Percentiles rank a stretch among this genome's conserved stretches.
phyloP scores from a whole-genome alignment of 2,113 vertebrate genomes.

The Vimba vimba region DNA sequence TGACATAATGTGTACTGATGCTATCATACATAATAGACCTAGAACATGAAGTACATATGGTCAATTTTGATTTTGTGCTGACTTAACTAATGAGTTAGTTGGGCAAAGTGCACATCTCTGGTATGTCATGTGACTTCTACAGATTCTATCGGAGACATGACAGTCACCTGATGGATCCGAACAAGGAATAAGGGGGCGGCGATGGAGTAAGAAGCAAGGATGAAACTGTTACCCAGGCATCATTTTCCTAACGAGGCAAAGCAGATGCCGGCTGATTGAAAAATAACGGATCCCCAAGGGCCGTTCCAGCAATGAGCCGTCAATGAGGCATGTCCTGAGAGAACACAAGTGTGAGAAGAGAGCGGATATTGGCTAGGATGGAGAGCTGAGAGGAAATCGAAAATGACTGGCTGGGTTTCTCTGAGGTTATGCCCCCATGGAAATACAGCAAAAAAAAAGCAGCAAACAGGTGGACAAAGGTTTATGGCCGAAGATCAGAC shows the following conservation, averaged over 20 bases:
- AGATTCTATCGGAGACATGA: constrained; percentile 28
- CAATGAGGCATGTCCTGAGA: constrained; percentile 57
- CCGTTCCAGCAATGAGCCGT: constrained; percentile 53
- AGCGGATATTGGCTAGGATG: constrained; percentile 47
- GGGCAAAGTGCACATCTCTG: too few relatives aligned
- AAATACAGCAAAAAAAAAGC: constrained; percentile 7
- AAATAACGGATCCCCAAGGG: constrained; percentile 62
- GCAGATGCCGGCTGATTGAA: constrained; percentile 66
- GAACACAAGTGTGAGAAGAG: constrained; percentile 51
- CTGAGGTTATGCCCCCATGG: constrained; percentile 5
- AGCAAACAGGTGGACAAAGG: constrained; percentile 41
- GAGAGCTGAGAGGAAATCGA: constrained; percentile 39
- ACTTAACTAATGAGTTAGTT: too few relatives aligned
- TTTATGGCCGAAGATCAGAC: constrained; percentile 46
- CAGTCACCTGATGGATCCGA: constrained; percentile 37
- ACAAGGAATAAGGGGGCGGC: constrained; percentile 31
- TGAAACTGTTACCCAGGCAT: constrained; percentile 57
- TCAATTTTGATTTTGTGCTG: too few relatives aligned
- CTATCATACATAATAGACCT: too few relatives aligned
- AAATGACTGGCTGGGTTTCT: constrained; percentile 34
- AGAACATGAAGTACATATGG: too few relatives aligned
- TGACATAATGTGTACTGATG: too few relatives aligned
- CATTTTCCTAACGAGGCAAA: constrained; percentile 65
- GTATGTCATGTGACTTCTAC: not conserved
- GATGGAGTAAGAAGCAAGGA: constrained; percentile 52